phyloP scores from a whole-genome alignment of 1,140 invertebrate species.

The Hydropsyche tenuis region DNA sequence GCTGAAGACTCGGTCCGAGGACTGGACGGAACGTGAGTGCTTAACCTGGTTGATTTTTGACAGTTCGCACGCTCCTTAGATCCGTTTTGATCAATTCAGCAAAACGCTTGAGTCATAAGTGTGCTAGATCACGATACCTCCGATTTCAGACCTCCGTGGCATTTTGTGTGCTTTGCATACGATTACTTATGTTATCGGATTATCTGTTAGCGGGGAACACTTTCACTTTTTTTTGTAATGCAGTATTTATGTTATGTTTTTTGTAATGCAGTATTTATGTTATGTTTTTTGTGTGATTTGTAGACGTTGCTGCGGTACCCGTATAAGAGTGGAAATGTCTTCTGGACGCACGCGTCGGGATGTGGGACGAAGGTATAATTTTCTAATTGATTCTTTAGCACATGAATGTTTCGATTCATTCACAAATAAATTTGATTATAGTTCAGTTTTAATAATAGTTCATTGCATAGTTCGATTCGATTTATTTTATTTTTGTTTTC shows the following conservation, averaged over 20 bases:
- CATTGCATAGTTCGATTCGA: neutral
- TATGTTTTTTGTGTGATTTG: conserved; percentile 46
- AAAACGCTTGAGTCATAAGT: conserved; percentile 50
- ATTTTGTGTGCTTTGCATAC: neutral
- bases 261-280: neutral
- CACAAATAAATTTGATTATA: neutral
- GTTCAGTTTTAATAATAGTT: neutral
- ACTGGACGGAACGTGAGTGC: conserved; percentile 90
- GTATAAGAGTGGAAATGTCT: conserved; percentile 88
- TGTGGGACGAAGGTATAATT: conserved; percentile 33
- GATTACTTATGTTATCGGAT: neutral
- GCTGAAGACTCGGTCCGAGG: conserved; percentile 96
- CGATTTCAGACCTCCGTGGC: conserved; percentile 21
- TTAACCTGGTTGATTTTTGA: neutral
- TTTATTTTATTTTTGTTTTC: neutral
- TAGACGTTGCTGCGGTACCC: conserved; percentile 81
- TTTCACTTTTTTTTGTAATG: neutral
- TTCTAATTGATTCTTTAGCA: neutral
- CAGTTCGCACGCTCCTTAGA: conserved; percentile 48
- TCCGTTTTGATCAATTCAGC: conserved; percentile 41
- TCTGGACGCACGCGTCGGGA: conserved; percentile 79
- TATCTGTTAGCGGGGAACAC: conserved; percentile 24
- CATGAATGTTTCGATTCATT: neutral
- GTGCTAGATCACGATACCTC: conserved; percentile 48
- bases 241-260: neutral